Percentiles rank a stretch among this genome's conserved stretches.
These are phyloP conservation scores for Omphaloscelis lunosa DNA, from an alignment of 2,888 invertebrate genomes.

Conservation along the genomic window DNA sequence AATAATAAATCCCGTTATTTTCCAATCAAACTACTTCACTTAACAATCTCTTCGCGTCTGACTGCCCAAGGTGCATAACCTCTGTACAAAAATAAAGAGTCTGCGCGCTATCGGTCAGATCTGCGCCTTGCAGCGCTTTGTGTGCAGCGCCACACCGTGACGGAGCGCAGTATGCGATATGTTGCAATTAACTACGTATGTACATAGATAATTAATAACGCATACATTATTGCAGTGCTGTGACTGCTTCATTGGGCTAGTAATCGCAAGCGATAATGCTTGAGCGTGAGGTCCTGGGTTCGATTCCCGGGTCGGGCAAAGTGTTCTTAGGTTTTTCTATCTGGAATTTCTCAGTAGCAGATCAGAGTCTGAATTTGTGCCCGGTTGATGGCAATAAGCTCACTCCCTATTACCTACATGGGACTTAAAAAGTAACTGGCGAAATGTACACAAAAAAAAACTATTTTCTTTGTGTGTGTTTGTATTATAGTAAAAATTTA, in stretches of 20 bases:
- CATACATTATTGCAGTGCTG: not conserved
- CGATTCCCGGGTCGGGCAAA: too few relatives aligned
- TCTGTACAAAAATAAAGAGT: slow-evolving; percentile 57
- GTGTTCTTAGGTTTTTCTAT: too few relatives aligned
- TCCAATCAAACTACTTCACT: slow-evolving; percentile 1
- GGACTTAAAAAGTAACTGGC: too few relatives aligned
- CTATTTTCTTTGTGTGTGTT: too few relatives aligned
- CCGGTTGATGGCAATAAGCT: not conserved
- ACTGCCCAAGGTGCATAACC: slow-evolving; percentile 55
- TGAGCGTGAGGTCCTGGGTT: too few relatives aligned
- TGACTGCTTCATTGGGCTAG: not conserved
- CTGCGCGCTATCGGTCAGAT: slow-evolving; percentile 63
- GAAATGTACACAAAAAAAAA: too few relatives aligned
- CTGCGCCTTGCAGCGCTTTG: slow-evolving; percentile 63
- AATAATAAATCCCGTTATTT: not conserved
- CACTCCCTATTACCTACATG: too few relatives aligned
- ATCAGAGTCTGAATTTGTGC: not conserved
- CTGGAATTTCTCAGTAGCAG: too few relatives aligned
- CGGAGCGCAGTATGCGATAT: slow-evolving; percentile 60
- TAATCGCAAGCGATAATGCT: too few relatives aligned
- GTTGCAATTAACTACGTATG: slow-evolving; percentile 20
- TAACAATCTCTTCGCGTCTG: slow-evolving; percentile 30
- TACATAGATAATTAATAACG: slow-evolving; percentile 19
- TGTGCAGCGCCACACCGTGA: slow-evolving; percentile 55
- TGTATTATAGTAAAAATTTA: too few relatives aligned